Conservation (phyloP, 2,113 vertebrate species). For the Toxotes jaculatrix region DNA sequence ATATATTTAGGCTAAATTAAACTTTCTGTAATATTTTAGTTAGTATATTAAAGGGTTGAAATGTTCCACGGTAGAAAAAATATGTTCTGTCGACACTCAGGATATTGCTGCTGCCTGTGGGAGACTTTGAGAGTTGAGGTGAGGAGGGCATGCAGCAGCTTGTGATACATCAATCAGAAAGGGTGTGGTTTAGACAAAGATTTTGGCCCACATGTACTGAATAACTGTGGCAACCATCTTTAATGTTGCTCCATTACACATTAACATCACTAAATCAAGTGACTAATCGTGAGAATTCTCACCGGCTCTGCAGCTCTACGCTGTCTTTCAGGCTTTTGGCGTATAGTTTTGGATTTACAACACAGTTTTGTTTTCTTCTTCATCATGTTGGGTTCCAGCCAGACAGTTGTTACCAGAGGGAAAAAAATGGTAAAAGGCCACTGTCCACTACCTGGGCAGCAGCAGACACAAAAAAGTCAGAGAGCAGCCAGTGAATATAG, state of each 20-base stretch:
- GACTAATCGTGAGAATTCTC: not conserved
- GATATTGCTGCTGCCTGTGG: not conserved
- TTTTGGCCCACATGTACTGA: constrained; percentile 43
- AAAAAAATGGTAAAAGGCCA: too few relatives aligned
- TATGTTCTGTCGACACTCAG: not conserved
- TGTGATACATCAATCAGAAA: constrained; percentile 48
- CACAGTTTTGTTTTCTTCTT: not conserved
- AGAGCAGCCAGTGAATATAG: too few relatives aligned
- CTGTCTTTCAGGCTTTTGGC: not conserved
- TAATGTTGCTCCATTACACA: not conserved
- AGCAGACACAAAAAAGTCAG: too few relatives aligned
- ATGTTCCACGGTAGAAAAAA: not conserved
- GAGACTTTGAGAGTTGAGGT: constrained; percentile 8
- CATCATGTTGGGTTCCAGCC: not conserved
- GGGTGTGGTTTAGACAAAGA: constrained; percentile 64
- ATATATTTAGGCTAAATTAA: not conserved
- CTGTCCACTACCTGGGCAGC: too few relatives aligned
- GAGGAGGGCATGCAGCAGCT: constrained; percentile 59
- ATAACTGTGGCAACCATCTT: constrained; percentile 24
- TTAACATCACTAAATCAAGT: not conserved
- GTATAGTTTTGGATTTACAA: not conserved
- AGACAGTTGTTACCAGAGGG: not conserved
- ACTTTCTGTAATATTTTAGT: not conserved
- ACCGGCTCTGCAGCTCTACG: not conserved
- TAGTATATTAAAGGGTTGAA: not conserved